A percentile compares a stretch with the other conserved stretches of the same genome.
These are phyloP conservation scores for Crotalus helleri DNA, from an alignment of 2,113 vertebrate species.

Conservation along the genomic window DNA sequence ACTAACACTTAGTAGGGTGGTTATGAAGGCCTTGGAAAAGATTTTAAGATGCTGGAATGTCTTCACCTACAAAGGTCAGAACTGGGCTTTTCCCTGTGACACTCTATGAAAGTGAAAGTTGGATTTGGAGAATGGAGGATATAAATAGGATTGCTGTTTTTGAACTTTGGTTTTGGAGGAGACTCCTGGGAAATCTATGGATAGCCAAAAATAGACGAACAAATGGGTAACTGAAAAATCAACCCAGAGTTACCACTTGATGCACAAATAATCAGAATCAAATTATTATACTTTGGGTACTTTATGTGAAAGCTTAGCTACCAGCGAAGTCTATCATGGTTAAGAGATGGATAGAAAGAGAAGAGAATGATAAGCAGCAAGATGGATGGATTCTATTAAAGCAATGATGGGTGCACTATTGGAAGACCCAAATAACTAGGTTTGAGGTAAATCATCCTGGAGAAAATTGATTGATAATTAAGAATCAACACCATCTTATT, in stretches of 20 bases:
- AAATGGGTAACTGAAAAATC: not conserved
- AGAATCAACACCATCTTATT: not conserved
- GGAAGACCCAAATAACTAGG: not conserved
- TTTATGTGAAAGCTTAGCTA: not conserved
- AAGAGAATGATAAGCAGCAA: not conserved
- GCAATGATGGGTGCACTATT: not conserved
- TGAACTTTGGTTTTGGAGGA: not conserved
- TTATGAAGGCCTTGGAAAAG: not conserved
- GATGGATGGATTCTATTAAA: not conserved
- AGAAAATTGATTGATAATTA: not conserved
- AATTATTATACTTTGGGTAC: not conserved
- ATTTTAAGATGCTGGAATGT: not conserved
- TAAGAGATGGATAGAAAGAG: not conserved
- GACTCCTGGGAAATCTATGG: not conserved
- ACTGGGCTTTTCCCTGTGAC: not conserved
- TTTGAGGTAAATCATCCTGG: not conserved
- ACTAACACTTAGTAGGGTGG: not conserved
- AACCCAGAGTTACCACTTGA: not conserved
- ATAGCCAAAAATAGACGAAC: not conserved
- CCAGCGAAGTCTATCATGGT: not conserved
- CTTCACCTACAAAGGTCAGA: not conserved
- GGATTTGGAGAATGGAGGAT: not conserved
- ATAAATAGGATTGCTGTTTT: not conserved
- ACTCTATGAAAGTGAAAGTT: not conserved
- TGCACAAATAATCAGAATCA: not conserved